Conservation (phyloP, 2,113 vertebrate genomes). For the Monopterus albus region DNA sequence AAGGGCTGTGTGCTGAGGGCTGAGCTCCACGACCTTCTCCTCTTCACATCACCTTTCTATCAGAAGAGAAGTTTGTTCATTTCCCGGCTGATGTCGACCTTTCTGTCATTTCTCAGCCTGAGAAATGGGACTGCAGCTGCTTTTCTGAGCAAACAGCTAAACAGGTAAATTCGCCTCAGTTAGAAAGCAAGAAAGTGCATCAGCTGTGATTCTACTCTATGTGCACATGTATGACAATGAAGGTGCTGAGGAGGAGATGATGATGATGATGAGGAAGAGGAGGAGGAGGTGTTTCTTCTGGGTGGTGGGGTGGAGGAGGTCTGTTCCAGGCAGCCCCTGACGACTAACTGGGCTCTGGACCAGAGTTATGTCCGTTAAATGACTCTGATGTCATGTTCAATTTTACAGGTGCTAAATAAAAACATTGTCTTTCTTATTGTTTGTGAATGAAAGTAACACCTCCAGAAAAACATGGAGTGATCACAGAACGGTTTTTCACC, state of each 20-base stretch:
- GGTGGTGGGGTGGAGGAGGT: not conserved
- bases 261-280: conserved; percentile 3
- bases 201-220: too few species aligned
- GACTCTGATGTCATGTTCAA: not conserved
- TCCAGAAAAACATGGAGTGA: too few species aligned
- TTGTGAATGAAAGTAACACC: not conserved
- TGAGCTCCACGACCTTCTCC: not conserved
- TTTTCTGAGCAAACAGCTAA: not conserved
- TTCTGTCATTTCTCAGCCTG: not conserved
- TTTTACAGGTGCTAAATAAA: not conserved
- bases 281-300: conserved; percentile 26
- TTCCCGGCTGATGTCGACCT: not conserved
- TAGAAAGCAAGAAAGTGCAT: too few species aligned
- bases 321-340: conserved; percentile 14
- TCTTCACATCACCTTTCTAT: not conserved
- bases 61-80: not conserved
- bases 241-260: not conserved
- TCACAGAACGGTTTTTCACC: not conserved
- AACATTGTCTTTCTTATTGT: not conserved
- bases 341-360: conserved; percentile 65
- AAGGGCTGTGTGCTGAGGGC: not conserved
- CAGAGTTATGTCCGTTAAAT: conserved; percentile 63
- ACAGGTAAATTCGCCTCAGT: not conserved
- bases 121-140: not conserved
- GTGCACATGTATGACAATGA: not conserved